phyloP scores from a whole-genome alignment of 2,888 invertebrate genomes.

The Stegana nigrithorax region DNA sequence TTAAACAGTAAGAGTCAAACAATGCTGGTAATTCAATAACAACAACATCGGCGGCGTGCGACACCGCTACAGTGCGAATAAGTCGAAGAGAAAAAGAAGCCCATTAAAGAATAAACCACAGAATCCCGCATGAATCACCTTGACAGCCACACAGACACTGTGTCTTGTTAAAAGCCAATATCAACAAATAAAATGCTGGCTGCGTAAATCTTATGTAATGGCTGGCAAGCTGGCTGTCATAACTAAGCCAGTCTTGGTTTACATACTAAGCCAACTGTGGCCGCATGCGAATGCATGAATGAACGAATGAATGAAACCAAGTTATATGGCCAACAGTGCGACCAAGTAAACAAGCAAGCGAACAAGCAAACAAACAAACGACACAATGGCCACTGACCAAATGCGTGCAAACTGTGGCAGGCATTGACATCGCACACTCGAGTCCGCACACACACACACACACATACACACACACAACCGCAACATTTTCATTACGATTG shows the following conservation, averaged over 20 bases:
- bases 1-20: too few relatives aligned
- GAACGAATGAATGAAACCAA: not conserved
- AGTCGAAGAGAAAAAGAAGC: too few relatives aligned
- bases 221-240: not conserved
- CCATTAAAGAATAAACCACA: too few relatives aligned
- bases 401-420: not conserved
- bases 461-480: not conserved
- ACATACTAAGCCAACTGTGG: not conserved
- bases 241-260: not conserved
- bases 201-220: slow-evolving; percentile 4
- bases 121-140: too few relatives aligned
- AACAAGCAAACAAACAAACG: not conserved
- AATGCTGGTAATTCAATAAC: too few relatives aligned
- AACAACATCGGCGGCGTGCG: too few relatives aligned
- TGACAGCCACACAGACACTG: too few relatives aligned
- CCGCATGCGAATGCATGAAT: not conserved
- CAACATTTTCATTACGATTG: not conserved
- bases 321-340: not conserved
- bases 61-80: too few relatives aligned
- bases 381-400: slow-evolving; percentile 15
- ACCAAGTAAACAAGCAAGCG: not conserved
- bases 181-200: slow-evolving; percentile 3
- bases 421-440: slow-evolving; percentile 5
- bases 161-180: too few relatives aligned
- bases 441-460: not conserved